Conservation (phyloP, 1,140 invertebrate species). For the Drosophila tsacasi region DNA sequence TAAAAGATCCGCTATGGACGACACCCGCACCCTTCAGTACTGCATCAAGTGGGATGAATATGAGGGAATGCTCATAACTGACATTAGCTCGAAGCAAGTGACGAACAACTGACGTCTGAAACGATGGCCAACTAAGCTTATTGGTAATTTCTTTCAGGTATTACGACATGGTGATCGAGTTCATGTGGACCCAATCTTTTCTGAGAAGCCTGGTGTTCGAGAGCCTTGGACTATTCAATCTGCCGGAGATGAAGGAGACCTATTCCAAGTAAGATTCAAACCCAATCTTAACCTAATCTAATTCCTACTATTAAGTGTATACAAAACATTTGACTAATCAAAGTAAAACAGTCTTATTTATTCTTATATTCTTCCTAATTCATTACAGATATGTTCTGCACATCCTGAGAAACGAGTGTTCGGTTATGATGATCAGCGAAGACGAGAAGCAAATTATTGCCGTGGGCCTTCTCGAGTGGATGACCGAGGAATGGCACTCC, state of each 20-base stretch:
- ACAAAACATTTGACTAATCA: no score
- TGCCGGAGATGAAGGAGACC: slow-evolving; percentile 51
- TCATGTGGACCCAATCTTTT: slow-evolving; percentile 68
- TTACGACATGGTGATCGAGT: slow-evolving; percentile 58
- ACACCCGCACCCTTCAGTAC: slow-evolving; percentile 48
- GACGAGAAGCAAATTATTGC: slow-evolving; percentile 58
- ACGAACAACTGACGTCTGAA: neutral
- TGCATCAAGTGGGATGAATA: slow-evolving; percentile 59
- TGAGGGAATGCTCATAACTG: slow-evolving; percentile 52
- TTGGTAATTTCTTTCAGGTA: slow-evolving; percentile 22
- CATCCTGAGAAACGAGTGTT: slow-evolving; percentile 65
- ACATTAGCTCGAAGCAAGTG: slow-evolving; percentile 64
- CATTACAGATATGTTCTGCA: slow-evolving; percentile 51
- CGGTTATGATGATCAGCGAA: slow-evolving; percentile 65
- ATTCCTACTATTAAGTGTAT: no score
- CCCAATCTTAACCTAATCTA: neutral
- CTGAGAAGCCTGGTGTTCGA: slow-evolving; percentile 46
- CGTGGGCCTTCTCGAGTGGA: slow-evolving; percentile 68
- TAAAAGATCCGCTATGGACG: slow-evolving; percentile 26
- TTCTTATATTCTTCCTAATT: neutral
- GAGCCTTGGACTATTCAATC: slow-evolving; percentile 46
- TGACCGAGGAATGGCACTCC: slow-evolving; percentile 75
- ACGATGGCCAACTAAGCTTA: neutral
- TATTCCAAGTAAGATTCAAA: slow-evolving; percentile 23
- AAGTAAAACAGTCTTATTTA: no score